phyloP scores from a whole-genome alignment of 2,113 vertebrate genomes.

The Vidua macroura region DNA sequence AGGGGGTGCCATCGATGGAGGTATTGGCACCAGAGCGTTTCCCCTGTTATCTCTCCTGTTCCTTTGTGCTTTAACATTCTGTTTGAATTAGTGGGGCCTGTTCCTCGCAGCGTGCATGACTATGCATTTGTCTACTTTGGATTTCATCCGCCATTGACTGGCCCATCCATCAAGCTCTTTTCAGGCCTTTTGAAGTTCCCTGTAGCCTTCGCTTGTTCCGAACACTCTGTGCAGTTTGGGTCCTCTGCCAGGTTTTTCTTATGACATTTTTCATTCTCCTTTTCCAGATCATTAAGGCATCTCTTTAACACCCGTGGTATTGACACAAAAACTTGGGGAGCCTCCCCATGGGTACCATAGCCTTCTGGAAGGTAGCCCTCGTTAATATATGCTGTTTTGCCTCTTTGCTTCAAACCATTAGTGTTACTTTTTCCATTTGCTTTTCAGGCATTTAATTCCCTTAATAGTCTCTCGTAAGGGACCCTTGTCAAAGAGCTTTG shows the following conservation, averaged over 20 bases:
- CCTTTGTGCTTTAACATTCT: slow-evolving; percentile 42
- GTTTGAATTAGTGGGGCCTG: slow-evolving; percentile 64
- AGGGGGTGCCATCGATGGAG: neutral
- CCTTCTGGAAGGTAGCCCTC: slow-evolving; percentile 5
- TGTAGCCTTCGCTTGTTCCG: slow-evolving; percentile 46
- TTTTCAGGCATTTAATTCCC: neutral
- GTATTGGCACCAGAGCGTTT: neutral
- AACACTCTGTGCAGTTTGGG: slow-evolving; percentile 32
- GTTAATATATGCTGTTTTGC: neutral
- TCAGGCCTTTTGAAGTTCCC: slow-evolving; percentile 60
- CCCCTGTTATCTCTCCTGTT: slow-evolving; percentile 1
- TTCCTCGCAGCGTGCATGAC: slow-evolving; percentile 46
- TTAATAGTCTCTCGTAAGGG: slow-evolving; percentile 23
- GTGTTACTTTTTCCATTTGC: slow-evolving; percentile 27
- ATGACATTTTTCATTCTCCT: slow-evolving; percentile 41
- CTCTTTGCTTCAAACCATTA: slow-evolving; percentile 8
- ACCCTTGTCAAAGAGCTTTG: slow-evolving; percentile 30
- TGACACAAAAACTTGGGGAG: neutral
- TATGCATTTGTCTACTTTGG: slow-evolving; percentile 57
- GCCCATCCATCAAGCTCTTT: slow-evolving; percentile 59
- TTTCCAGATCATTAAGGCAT: slow-evolving; percentile 50
- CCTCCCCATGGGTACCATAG: neutral
- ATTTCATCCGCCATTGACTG: slow-evolving; percentile 63
- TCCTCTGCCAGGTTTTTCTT: slow-evolving; percentile 55
- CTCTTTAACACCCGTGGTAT: neutral